Conservation (phyloP, 2,888 invertebrate genomes). For the Rhorus exstirpatorius region DNA sequence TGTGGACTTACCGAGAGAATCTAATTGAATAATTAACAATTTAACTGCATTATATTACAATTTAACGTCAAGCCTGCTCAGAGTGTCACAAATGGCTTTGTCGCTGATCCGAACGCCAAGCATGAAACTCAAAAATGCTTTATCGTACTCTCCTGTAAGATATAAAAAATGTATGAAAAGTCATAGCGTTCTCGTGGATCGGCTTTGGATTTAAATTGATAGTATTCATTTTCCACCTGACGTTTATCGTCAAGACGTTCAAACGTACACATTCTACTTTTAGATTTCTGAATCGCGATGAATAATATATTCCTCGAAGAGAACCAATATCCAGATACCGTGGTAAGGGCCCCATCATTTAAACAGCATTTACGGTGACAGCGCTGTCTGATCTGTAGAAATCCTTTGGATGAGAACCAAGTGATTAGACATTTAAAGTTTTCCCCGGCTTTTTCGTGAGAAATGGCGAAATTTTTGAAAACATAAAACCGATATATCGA, state of each 20-base stretch:
- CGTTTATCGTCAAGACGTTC: not conserved
- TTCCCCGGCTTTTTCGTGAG: not conserved
- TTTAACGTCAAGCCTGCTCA: too few relatives aligned
- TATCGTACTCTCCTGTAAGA: too few relatives aligned
- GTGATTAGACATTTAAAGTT: too few relatives aligned
- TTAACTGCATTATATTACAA: too few relatives aligned
- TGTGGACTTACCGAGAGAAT: not conserved
- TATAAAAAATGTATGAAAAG: too few relatives aligned
- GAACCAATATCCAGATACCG: not conserved
- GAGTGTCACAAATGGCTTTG: too few relatives aligned
- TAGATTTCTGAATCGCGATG: not conserved
- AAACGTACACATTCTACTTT: not conserved
- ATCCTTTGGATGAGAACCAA: too few relatives aligned
- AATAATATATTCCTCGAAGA: not conserved
- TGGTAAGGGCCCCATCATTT: not conserved
- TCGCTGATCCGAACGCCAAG: too few relatives aligned
- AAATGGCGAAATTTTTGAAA: not conserved
- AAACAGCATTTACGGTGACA: not conserved
- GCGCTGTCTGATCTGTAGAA: not conserved
- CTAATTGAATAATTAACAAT: not conserved
- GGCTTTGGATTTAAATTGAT: too few relatives aligned
- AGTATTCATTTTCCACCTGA: too few relatives aligned
- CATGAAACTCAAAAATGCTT: too few relatives aligned
- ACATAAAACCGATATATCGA: slow-evolving; percentile 34
- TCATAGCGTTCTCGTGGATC: too few relatives aligned